Evolutionary conservation across 2,797 vertebrate genomes (phyloP), one percentile per base, ranked within the genome.

Genomic region (Otolemur crassicaudatus): DNA sequence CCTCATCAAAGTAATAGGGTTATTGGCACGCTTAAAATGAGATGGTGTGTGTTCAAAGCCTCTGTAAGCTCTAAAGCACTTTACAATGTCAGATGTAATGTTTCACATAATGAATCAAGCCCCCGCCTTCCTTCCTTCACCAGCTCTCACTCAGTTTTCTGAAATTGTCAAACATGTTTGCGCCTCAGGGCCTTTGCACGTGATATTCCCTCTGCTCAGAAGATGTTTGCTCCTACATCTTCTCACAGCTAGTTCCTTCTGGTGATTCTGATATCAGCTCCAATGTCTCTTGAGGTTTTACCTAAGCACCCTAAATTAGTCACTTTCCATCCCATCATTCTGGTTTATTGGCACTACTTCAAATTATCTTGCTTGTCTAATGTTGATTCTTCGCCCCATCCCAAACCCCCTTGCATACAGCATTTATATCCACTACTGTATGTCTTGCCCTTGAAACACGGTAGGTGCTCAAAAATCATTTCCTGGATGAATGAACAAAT

Each of bases 91-190:
- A 83, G 34, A 73, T 9, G 23, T 63, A 69, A 60, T 88, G 69
- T 60, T 87, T 94, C 77, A 87, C 19, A 49, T 53, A 53, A 29
- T 13, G 49, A 69, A 70, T 49, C 27, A 37, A 37, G 61, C 25
- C 22, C 5, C n/a, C 72, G n/a, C 4, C 31, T 92, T 93, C 82
- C 46, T 65, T 65, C 53, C 46, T 73, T 90, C 37, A 22, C 22
- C 27, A 82, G 67, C 25, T 97, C 83, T 72, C 56, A 90, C 60
- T 60, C 31, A 37, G 53, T 72, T 94, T 60, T 69, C 60, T 67
- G 81, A 80, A 67, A 40, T 16, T 76, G n/a, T n/a, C n/a, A 43
- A 53, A 34, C 29, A 63, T 25, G 6, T 65, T 67, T n/a, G n/a
- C 16, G 43, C 46, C 37, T 76, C 63, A 37, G 79, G 82, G 77